Base-by-base conservation (phyloP, 64 coral and sea anemone species). In the Actinia equina region DNA sequence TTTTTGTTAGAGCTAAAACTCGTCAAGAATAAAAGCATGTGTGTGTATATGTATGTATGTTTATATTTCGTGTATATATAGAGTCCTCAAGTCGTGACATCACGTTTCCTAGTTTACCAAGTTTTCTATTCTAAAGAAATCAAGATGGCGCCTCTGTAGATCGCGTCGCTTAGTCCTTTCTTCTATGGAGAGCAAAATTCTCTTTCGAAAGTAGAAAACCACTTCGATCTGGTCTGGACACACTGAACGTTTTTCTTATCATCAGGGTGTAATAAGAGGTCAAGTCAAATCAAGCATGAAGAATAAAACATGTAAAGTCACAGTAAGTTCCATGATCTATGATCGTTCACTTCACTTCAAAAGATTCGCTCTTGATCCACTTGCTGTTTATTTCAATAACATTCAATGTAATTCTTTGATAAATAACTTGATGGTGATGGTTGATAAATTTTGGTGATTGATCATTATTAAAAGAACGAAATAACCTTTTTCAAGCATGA, bases 101-200 rank as follows among this genome's bases (percentile, higher is more conserved):
- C 81, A 83, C 81, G 81, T 85, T 85, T 22, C 65, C 86, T 74
- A 74, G 86, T 44, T 13, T 15, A 49, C 65, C 22, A 23, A 74
- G 71, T 87, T 42, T 22, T 23, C 71, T 64, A 62, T 87, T 87
- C 86, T 87, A 87, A 87, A 87, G 37, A 87, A 87, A 54, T 43
- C 86, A 87, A 87, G 62, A 87, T 87, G 86, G 86, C 86, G 86
- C 62, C 65, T 52, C 46, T 87, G 51, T 23, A 61, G 43, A 87
- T 87, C 71, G 71, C 27, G 67, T 63, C 86, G 5, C 67, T 87
- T 18, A 55, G 61, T 53, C 71, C 67, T 74, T 77, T 87, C 86
- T 87, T 87, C 41, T 51, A 61, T 87, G 86, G 69, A 74, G 86
- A 87, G 69, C 69, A 64, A 46, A 77, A 76, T 49, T 77, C 65